Conservation (phyloP, 2,888 invertebrate species). For the Ectemnius continuus region DNA sequence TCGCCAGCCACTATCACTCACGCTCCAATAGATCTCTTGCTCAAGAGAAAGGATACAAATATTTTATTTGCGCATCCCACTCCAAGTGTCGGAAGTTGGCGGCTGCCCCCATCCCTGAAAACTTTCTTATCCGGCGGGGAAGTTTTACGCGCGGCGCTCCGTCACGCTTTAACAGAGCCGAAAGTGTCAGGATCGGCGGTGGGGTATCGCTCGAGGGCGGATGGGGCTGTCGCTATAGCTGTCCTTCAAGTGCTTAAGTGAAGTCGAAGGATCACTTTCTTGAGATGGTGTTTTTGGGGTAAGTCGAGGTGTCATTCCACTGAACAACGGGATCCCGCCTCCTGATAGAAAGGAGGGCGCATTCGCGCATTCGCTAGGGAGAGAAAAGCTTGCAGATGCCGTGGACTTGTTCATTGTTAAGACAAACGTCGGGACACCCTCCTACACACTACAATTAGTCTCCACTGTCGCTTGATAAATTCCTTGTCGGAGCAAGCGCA, state of each 20-base stretch:
- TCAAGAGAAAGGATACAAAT: background rate
- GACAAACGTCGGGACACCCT: constrained; percentile 15
- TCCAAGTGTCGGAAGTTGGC: background rate
- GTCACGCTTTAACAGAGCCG: constrained; percentile 32
- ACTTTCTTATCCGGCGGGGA: constrained; percentile 32
- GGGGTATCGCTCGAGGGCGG: constrained; percentile 25
- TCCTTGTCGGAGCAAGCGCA: constrained; percentile 6
- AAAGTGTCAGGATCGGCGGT: constrained; percentile 36
- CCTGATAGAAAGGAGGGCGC: background rate
- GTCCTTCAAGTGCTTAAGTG: constrained; percentile 32
- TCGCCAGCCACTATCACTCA: constrained; percentile 6
- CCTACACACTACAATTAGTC: constrained; percentile 25
- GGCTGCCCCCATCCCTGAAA: constrained; percentile 17
- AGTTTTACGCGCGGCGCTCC: constrained; percentile 41
- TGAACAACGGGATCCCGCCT: background rate
- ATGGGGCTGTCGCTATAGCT: constrained; percentile 19
- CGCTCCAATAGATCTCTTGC: too few species aligned
- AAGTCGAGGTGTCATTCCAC: constrained; percentile 16
- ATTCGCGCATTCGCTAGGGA: background rate
- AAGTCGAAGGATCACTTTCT: constrained; percentile 33
- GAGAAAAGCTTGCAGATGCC: constrained; percentile 19
- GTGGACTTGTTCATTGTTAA: constrained; percentile 17
- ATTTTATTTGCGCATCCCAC: background rate
- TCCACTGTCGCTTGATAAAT: constrained; percentile 6
- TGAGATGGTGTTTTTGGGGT: constrained; percentile 25